Evolutionary conservation across 2,113 vertebrate genomes (phyloP).

Genomic region (Colinus virginianus): DNA sequence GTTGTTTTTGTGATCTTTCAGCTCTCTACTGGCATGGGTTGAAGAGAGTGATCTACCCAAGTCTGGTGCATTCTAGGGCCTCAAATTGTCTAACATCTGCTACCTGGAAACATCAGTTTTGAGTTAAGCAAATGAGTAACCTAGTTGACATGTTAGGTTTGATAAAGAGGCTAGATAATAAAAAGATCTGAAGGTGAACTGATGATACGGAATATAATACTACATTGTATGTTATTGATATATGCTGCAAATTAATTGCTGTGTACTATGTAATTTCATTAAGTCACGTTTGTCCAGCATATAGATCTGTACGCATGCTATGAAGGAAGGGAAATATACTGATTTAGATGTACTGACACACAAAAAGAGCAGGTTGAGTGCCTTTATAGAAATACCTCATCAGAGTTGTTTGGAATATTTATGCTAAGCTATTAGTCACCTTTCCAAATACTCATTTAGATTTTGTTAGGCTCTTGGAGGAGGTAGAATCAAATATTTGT

Average conservation of each 20-base stretch:
- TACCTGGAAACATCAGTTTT: neutral
- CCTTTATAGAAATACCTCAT: neutral
- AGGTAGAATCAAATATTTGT: constrained; percentile 54
- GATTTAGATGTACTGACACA: neutral
- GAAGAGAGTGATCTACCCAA: neutral
- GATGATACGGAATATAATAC: neutral
- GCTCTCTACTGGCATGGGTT: neutral
- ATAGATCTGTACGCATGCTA: neutral
- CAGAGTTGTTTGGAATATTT: constrained; percentile 43
- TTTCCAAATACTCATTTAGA: constrained; percentile 53
- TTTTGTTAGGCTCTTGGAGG: constrained; percentile 33
- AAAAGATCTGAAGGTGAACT: neutral
- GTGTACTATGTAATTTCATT: neutral
- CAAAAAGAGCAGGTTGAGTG: neutral
- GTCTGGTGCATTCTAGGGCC: neutral
- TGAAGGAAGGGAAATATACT: neutral
- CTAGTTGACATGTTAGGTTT: neutral
- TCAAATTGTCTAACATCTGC: neutral
- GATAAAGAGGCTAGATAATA: neutral
- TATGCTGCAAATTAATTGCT: neutral
- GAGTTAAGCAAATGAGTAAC: neutral
- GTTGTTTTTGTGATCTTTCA: constrained; percentile 41
- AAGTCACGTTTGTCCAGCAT: neutral
- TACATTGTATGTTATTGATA: neutral
- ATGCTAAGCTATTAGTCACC: constrained; percentile 15